Evolutionary conservation across 2,797 vertebrate genomes (phyloP).

Genomic region (Lerista edwardsae): DNA sequence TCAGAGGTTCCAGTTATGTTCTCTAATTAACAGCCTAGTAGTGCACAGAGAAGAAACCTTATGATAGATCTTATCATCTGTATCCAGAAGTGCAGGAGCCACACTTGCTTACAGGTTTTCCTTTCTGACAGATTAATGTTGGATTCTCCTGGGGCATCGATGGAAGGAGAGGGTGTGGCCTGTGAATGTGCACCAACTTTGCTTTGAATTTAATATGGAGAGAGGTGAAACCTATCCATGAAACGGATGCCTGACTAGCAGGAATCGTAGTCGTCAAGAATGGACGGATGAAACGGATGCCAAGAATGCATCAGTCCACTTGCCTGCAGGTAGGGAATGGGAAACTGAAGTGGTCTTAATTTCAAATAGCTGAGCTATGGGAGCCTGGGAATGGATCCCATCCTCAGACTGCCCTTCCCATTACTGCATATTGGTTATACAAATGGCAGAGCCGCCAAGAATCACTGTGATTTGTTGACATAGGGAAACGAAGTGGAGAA

Average conservation of each 20-base stretch:
- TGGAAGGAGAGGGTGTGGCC: neutral
- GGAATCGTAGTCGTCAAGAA: neutral
- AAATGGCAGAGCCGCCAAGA: neutral
- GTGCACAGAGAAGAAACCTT: neutral
- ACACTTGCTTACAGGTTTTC: neutral
- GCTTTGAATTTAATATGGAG: neutral
- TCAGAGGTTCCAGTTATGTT: neutral
- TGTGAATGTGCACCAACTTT: neutral
- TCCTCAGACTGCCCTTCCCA: neutral
- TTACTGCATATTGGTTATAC: neutral
- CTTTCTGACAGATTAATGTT: neutral
- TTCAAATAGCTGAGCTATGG: neutral
- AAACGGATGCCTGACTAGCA: neutral
- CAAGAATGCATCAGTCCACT: neutral
- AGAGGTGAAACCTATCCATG: neutral
- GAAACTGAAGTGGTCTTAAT: constrained; percentile 23
- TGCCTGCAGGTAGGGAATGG: neutral
- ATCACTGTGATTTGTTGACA: neutral
- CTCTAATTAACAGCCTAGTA: neutral
- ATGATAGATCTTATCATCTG: neutral
- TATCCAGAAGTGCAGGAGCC: neutral
- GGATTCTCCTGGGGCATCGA: neutral
- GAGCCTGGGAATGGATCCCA: neutral
- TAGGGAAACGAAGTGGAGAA: constrained; percentile 1
- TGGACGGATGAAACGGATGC: constrained; percentile 7